Evolutionary conservation across 2,113 vertebrate species (phyloP).

Genomic region (Dendrocopos noguchii): DNA sequence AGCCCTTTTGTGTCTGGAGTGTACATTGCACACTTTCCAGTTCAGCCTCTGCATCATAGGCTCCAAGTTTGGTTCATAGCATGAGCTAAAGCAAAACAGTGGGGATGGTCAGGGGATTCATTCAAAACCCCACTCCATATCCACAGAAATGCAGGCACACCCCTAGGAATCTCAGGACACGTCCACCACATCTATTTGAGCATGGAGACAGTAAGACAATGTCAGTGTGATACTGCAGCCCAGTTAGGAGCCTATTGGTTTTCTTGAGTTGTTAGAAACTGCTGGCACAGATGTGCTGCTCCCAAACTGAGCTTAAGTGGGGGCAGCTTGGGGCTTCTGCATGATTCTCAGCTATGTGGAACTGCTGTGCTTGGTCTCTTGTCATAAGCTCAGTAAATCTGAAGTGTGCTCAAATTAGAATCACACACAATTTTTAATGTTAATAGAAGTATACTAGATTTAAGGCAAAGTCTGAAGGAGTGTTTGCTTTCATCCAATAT

Average conservation of each 20-base stretch:
- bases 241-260: neutral
- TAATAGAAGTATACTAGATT: neutral
- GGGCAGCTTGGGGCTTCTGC: neutral
- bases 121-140: neutral
- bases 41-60: neutral
- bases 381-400: too few species aligned
- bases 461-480: neutral
- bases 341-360: fast-evolving
- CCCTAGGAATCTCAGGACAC: neutral
- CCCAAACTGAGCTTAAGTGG: neutral
- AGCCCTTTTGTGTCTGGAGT: neutral
- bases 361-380: neutral
- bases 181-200: fast-evolving
- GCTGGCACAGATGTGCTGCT: neutral
- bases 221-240: neutral
- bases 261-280: neutral
- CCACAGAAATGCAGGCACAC: neutral
- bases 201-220: too few species aligned
- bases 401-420: neutral
- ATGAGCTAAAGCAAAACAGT: neutral
- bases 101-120: fast-evolving
- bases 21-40: neutral
- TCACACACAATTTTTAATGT: neutral
- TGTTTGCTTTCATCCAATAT: neutral
- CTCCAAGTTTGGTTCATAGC: neutral